Evolutionary conservation across 30 jellyfish, hydroid and myxozoan genomes (phyloP).

Genomic region (Rhopilema esculentum): DNA sequence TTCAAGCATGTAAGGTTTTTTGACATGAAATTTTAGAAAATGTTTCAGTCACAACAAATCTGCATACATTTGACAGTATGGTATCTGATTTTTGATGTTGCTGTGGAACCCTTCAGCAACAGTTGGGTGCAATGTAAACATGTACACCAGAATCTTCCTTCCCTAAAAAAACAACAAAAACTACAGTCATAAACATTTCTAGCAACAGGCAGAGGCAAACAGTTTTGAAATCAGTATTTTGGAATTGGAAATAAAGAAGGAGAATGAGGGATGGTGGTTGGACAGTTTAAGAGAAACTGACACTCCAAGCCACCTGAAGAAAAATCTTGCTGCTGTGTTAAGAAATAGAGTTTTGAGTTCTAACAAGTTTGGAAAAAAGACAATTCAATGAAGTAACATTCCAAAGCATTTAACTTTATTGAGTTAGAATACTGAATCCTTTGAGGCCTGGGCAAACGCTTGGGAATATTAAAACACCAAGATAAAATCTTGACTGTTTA

Average conservation of each 20-base stretch:
- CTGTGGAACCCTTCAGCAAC: slow-evolving; percentile 20
- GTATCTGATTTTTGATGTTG: slow-evolving; percentile 29
- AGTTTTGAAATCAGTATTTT: not conserved
- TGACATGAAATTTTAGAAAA: not conserved
- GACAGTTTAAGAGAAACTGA: no score
- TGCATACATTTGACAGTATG: slow-evolving; percentile 33
- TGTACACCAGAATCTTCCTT: slow-evolving; percentile 29
- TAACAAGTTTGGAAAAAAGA: not conserved
- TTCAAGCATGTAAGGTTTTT: no score
- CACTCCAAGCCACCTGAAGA: no score
- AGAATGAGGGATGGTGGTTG: not conserved
- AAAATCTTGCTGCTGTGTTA: not conserved
- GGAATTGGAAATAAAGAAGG: not conserved
- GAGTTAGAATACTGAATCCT: no score
- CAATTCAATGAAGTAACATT: not conserved
- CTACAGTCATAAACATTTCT: no score
- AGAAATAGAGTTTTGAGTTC: not conserved
- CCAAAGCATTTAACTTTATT: no score
- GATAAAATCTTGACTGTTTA: no score
- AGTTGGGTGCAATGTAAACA: slow-evolving; percentile 38
- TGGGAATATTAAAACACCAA: no score
- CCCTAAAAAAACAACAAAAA: slow-evolving; percentile 23
- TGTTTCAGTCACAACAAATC: not conserved
- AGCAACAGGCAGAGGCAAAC: not conserved
- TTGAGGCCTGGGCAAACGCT: no score